Base-by-base conservation (phyloP, 2,113 vertebrate species). In the Periophthalmodon schlosseri region DNA sequence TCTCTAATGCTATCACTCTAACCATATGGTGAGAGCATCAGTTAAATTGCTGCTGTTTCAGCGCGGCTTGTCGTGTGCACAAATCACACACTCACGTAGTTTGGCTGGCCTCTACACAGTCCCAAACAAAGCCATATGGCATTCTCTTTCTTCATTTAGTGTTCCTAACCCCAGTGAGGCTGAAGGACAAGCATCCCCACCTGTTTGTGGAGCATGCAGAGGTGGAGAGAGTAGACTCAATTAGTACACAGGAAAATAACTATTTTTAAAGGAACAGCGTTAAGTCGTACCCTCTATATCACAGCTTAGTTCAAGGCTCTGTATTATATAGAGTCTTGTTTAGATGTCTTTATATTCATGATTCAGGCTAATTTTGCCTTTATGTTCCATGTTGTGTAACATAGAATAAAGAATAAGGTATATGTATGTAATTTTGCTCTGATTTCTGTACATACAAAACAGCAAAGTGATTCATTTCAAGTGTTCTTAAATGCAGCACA, bases 31-130 rank as follows among this genome's bases (percentile, higher is more conserved):
- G 70, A 65, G 76, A 87, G 86, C 91, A 92, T 92, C 91, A 86
- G 87, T 88, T 83, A 88, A 89, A 87, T 87, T 89, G 87, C 86
- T 92, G 89, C 85, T 87, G 87, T 92, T 90, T 87, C 87, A 90
- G 79, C 71, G 63, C 50, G 74, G 74, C 70, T 76, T 88, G 80
- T 86, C 77, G 73, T 46, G 73, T 20, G 58, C 79, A 66, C 83
- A 87, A 79, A 88, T 85, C 84, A 82, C 67, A 79, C 72, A 52
- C 60, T 54, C 76, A 65, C 69, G 49, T 23, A 39, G 44, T 56
- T 64, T 77, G 68, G 68, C 72, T 85, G 79, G 79, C 82, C 61
- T 74, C 78, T 77, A 61, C 73, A 69, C 69, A 67, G 65, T 79
- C 78, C 76, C 82, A 85, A 88, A 84, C 84, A 86, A 81, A 83